Evolutionary conservation across 2,888 invertebrate genomes (phyloP), one percentile per base, ranked within the genome.

Genomic region (Drosophila conformis): DNA sequence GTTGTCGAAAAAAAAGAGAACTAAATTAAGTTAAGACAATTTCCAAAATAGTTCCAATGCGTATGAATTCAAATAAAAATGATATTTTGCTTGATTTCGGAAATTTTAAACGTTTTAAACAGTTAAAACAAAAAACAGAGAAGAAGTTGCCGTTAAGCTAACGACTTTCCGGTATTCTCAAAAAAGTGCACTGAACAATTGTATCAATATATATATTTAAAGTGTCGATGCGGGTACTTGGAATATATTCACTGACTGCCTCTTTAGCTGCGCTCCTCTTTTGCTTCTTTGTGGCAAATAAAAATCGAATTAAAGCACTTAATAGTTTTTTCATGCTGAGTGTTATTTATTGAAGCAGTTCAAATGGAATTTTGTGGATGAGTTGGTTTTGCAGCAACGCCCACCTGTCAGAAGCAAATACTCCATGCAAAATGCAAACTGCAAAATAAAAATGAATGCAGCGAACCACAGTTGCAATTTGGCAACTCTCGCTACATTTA

Each of bases 401-500:
- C 46, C 53, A 73, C 61, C 68, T 49, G 73, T 49, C 48, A 64
- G 40, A 57, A 64, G 69, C 65, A 75, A 59, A 64, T 64, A 38
- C 56, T 38, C 49, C 46, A 69, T 54, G 65, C 63, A 65, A 67
- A 46, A 61, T 59, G 33, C 59, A 65, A 72, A 42, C 54, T 59
- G 38, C 59, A 52, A 73, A 73, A 69, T 64, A 69, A 48, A 64
- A 60, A 61, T 62, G 49, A 62, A 67, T 67, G 67, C 40, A 78
- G 35, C 42, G 58, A 75, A 71, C 76, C 76, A 51, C 76, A 72
- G 72, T 18, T 72, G 76, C 65, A 79, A 78, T 78, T 78, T 62
- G 57, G 63, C 58, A 36, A 54, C 60, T 49, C 61, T 73, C 68
- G 53, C 59, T 54, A 62, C 54, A 54, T 49, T 73, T 53, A 61